Conservation (phyloP, 2,113 vertebrate species). For the Trochalopteron elliotii region DNA sequence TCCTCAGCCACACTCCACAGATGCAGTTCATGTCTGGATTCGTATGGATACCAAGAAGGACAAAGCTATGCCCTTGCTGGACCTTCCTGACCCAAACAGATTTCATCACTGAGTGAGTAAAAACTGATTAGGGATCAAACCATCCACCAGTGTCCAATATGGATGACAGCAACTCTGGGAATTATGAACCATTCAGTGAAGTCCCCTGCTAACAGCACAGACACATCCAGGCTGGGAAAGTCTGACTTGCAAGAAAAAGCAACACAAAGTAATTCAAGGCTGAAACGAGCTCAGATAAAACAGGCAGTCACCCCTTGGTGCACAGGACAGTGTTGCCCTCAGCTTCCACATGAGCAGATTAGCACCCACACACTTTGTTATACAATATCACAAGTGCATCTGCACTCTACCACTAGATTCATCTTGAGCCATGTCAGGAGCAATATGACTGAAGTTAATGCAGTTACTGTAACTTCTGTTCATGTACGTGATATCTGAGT, state of each 20-base stretch:
- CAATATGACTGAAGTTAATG: neutral
- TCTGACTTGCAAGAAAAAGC: neutral
- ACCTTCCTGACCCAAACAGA: neutral
- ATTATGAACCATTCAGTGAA: neutral
- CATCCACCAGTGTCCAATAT: accelerated
- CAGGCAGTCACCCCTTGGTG: neutral
- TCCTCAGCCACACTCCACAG: accelerated
- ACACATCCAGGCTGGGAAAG: neutral
- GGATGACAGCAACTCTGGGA: neutral
- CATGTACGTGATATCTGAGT: accelerated
- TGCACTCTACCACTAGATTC: neutral
- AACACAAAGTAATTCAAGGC: neutral
- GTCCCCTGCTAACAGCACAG: neutral
- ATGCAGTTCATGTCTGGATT: neutral
- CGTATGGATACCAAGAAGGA: neutral
- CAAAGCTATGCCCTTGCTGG: neutral
- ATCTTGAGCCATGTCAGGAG: neutral
- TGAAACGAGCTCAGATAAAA: neutral
- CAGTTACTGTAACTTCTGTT: neutral
- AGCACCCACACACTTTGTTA: neutral
- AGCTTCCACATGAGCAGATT: neutral
- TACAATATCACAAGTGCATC: neutral
- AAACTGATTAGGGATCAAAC: neutral
- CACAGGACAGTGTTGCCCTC: accelerated
- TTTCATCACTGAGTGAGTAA: neutral